phyloP scores from a whole-genome alignment of 1,140 invertebrate species.

The Papilio machaon region DNA sequence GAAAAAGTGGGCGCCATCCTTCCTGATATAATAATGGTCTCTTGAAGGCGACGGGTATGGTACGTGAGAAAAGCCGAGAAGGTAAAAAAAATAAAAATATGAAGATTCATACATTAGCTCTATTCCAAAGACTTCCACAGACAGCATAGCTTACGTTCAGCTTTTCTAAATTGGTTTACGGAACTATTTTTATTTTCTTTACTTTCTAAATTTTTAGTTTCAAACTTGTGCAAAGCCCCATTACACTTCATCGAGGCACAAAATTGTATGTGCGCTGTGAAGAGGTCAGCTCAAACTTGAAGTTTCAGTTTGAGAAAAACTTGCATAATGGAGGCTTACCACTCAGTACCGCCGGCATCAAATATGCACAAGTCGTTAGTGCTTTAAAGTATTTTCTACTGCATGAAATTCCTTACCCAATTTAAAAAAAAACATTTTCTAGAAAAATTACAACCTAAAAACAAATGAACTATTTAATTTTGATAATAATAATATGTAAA shows the following conservation, averaged over 20 bases:
- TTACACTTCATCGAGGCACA: conserved; percentile 25
- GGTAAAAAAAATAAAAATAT: neutral
- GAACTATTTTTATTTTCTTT: neutral
- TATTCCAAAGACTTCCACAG: neutral
- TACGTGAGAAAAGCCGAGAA: neutral
- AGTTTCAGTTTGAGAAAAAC: conserved; percentile 31
- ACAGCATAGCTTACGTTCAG: too few relatives aligned
- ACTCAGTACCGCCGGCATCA: conserved; percentile 24
- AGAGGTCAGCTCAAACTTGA: conserved; percentile 27
- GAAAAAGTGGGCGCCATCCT: neutral
- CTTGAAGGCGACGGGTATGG: neutral
- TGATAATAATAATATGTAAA: neutral
- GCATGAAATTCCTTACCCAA: conserved; percentile 20
- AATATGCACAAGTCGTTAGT: conserved; percentile 35
- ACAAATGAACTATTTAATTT: neutral
- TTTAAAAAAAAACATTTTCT: conserved; percentile 1
- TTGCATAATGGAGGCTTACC: conserved; percentile 34
- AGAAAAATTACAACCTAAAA: neutral
- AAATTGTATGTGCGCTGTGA: conserved; percentile 22
- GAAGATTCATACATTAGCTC: neutral
- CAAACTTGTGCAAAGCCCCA: conserved; percentile 7
- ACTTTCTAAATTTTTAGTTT: conserved; percentile 15
- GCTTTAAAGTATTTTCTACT: conserved; percentile 31
- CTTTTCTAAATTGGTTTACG: neutral
- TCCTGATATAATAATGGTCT: neutral